phyloP scores from a whole-genome alignment of 1,140 invertebrate species.

The Uloborus diversus region DNA sequence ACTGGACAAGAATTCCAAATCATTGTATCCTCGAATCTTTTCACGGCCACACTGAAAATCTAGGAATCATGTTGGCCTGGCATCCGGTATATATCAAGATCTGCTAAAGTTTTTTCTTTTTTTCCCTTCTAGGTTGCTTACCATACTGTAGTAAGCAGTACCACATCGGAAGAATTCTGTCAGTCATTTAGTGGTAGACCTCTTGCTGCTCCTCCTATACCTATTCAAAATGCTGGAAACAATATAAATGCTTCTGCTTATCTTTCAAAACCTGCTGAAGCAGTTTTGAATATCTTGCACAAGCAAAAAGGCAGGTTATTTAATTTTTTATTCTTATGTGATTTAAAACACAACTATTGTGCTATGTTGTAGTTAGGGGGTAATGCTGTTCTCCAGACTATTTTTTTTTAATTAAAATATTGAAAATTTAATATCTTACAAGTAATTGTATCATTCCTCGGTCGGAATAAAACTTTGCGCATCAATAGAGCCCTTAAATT shows the following conservation, averaged over 20 bases:
- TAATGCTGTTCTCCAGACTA: background rate
- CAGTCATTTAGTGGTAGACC: slow-evolving; percentile 46
- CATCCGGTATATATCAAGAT: no score
- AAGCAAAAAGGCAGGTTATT: slow-evolving; percentile 47
- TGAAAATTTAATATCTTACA: no score
- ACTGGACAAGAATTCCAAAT: no score
- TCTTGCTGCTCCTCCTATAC: slow-evolving; percentile 37
- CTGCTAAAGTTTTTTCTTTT: no score
- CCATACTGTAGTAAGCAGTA: slow-evolving; percentile 46
- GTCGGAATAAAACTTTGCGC: no score
- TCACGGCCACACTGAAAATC: no score
- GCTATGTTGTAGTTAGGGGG: no score
- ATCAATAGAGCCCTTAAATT: no score
- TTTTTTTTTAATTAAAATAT: background rate
- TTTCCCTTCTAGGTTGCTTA: slow-evolving; percentile 46
- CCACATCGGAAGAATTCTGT: slow-evolving; percentile 39
- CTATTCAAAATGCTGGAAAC: slow-evolving; percentile 41
- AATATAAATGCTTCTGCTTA: slow-evolving; percentile 29
- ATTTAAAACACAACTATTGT: no score
- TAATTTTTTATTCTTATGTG: background rate
- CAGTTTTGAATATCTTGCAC: slow-evolving; percentile 49
- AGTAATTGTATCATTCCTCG: no score
- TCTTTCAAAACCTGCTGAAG: slow-evolving; percentile 52
- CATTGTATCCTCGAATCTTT: no score
- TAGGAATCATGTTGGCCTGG: no score